phyloP scores from a whole-genome alignment of 2,888 invertebrate species.

The Hoplodrina blanda region DNA sequence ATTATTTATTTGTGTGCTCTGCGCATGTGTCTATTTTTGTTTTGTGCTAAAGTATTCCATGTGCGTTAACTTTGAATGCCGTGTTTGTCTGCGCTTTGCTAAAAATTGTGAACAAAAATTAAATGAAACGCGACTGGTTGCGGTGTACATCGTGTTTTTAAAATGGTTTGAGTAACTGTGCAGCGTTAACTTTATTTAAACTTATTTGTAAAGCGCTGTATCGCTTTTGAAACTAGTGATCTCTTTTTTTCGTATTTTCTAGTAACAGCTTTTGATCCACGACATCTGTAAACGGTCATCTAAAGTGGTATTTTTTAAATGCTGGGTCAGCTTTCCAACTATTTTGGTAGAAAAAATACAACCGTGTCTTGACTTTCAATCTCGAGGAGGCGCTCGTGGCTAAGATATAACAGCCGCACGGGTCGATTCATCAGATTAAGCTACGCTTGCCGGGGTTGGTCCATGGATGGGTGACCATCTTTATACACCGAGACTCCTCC shows the following conservation, averaged over 20 bases:
- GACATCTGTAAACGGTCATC: too few species aligned
- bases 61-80: constrained; percentile 4
- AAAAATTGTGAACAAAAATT: constrained; percentile 11
- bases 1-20: constrained; percentile 20
- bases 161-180: neutral
- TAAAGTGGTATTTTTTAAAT: neutral
- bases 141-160: neutral
- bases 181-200: neutral
- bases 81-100: neutral
- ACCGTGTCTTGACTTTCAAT: too few species aligned
- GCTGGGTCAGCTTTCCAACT: neutral
- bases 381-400: too few species aligned
- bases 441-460: too few species aligned
- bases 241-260: neutral
- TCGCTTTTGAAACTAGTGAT: too few species aligned
- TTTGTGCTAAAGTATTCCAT: constrained; percentile 5
- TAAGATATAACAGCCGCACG: too few species aligned
- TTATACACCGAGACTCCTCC: too few species aligned
- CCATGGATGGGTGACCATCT: too few species aligned
- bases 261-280: neutral
- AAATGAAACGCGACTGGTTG: neutral
- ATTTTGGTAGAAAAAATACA: too few species aligned
- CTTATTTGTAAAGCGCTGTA: neutral
- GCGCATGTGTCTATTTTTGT: constrained; percentile 13
- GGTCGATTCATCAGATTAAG: too few species aligned